Evolutionary conservation across 2,113 vertebrate species (phyloP).

Genomic region (Mesocricetus auratus): DNA sequence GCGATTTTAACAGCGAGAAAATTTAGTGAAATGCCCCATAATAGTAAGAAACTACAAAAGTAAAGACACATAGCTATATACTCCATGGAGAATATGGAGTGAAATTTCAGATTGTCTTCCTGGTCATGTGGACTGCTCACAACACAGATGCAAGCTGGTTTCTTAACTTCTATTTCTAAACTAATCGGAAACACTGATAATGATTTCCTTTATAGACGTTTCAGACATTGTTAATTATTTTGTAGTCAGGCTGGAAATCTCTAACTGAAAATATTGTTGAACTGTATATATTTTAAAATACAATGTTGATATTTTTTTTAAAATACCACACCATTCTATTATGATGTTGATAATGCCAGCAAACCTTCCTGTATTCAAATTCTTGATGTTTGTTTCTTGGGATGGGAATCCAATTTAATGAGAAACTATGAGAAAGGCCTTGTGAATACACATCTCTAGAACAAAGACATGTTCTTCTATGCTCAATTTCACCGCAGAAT

Average conservation of each 20-base stretch:
- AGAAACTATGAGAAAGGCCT: neutral
- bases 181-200: neutral
- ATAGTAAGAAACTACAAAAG: neutral
- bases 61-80: fast-evolving
- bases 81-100: fast-evolving
- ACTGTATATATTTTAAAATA: neutral
- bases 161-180: conserved; percentile 43
- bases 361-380: neutral
- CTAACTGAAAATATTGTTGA: neutral
- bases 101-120: neutral
- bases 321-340: neutral
- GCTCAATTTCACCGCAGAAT: conserved; percentile 17
- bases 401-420: neutral
- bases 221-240: neutral
- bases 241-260: neutral
- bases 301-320: conserved; percentile 49
- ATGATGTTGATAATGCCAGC: neutral
- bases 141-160: neutral
- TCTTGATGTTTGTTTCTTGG: neutral
- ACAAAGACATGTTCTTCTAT: neutral
- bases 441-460: neutral
- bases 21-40: neutral
- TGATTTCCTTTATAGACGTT: neutral
- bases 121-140: neutral
- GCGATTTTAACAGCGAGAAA: neutral